These are phyloP conservation scores for Microplitis demolitor DNA, from an alignment of 1,140 invertebrate genomes.

Conservation along the genomic window DNA sequence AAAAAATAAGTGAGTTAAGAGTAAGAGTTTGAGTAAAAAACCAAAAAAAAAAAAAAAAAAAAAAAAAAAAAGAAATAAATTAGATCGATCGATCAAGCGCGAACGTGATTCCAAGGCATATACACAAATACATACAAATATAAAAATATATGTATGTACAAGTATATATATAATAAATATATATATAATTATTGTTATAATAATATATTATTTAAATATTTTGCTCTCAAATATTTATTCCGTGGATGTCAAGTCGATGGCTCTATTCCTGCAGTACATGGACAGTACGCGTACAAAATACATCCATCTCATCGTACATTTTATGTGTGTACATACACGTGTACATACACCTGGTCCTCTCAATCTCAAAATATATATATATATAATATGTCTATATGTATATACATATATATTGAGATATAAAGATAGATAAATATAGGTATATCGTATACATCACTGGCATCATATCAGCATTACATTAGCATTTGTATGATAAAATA, in stretches of 20 bases:
- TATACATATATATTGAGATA: background rate
- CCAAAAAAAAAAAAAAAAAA: background rate
- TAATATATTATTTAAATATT: background rate
- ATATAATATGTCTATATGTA: no score
- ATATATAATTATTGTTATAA: no score
- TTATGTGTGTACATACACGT: background rate
- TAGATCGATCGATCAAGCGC: conserved; percentile 12
- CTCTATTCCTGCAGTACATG: background rate
- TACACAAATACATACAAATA: background rate
- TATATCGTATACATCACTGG: background rate
- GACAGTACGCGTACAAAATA: background rate
- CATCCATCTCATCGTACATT: background rate
- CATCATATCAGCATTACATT: no score
- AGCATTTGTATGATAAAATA: no score
- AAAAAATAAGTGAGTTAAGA: no score
- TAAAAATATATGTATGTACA: background rate
- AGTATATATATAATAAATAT: background rate
- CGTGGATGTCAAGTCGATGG: background rate
- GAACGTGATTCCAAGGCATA: background rate
- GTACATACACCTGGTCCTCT: background rate
- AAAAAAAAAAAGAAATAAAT: background rate
- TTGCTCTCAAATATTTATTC: background rate
- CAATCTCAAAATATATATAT: background rate
- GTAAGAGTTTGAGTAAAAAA: no score
- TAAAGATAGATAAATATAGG: background rate